phyloP scores from a whole-genome alignment of 2,888 invertebrate species.

The Diogma glabrata region DNA sequence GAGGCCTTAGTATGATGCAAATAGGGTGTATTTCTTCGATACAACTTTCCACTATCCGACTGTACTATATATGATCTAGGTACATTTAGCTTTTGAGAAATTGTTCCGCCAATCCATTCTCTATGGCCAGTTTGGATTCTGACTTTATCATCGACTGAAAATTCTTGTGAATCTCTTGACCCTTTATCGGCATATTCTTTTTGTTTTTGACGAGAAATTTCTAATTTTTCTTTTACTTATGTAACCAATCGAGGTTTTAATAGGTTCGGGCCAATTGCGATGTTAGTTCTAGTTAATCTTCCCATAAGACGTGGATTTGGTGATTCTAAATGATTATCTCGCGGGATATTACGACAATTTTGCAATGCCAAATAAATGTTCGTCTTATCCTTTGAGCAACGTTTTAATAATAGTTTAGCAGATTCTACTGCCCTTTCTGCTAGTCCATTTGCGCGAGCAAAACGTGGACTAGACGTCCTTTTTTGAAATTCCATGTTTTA shows the following conservation, averaged over 20 bases:
- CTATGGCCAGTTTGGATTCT: not conserved
- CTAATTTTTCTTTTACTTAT: not conserved
- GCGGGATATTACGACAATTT: not conserved
- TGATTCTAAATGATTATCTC: not conserved
- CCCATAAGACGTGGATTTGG: not conserved
- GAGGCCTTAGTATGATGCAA: too few relatives aligned
- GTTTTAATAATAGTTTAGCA: not conserved
- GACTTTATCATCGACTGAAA: not conserved
- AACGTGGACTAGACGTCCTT: not conserved
- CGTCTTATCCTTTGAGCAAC: not conserved
- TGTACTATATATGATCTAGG: too few relatives aligned
- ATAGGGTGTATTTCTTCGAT: too few relatives aligned
- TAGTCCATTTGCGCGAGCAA: not conserved
- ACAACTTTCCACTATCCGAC: too few relatives aligned
- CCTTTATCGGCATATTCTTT: not conserved
- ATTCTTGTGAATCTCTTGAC: not conserved
- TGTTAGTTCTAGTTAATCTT: not conserved
- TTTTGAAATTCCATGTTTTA: not conserved
- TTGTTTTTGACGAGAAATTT: not conserved
- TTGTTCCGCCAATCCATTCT: not conserved
- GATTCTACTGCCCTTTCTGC: not conserved
- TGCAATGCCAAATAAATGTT: not conserved
- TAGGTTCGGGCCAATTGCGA: not conserved
- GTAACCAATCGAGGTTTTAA: not conserved
- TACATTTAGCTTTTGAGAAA: too few relatives aligned